Evolutionary conservation across 2,797 vertebrate species (phyloP).

Genomic region (Peromyscus melanophrys): DNA sequence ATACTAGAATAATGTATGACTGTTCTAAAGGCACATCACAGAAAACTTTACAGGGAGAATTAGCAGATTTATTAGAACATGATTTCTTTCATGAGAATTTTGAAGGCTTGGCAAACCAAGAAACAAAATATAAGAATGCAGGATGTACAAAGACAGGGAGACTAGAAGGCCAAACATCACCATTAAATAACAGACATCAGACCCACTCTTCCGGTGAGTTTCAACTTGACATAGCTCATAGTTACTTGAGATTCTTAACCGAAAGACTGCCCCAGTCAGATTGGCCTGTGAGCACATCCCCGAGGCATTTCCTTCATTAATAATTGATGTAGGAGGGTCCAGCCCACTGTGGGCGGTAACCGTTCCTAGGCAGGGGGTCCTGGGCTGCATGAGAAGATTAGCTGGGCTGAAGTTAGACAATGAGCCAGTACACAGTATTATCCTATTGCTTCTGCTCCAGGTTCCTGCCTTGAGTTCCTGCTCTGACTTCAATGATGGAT

Average conservation of each 20-base stretch:
- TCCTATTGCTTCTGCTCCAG: background rate
- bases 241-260: background rate
- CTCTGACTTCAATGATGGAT: background rate
- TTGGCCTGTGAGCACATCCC: background rate
- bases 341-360: background rate
- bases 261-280: background rate
- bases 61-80: background rate
- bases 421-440: too few species aligned
- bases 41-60: background rate
- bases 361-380: background rate
- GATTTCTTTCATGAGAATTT: slow-evolving; percentile 15
- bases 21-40: background rate
- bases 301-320: background rate
- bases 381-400: background rate
- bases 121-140: background rate
- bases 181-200: background rate
- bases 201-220: background rate
- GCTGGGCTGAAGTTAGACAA: background rate
- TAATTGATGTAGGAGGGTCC: background rate
- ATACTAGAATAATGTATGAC: background rate
- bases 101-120: background rate
- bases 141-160: background rate
- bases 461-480: background rate
- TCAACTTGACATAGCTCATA: background rate
- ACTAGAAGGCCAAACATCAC: background rate